phyloP scores from a whole-genome alignment of 2,113 vertebrate genomes.

The Pygoscelis adeliae region DNA sequence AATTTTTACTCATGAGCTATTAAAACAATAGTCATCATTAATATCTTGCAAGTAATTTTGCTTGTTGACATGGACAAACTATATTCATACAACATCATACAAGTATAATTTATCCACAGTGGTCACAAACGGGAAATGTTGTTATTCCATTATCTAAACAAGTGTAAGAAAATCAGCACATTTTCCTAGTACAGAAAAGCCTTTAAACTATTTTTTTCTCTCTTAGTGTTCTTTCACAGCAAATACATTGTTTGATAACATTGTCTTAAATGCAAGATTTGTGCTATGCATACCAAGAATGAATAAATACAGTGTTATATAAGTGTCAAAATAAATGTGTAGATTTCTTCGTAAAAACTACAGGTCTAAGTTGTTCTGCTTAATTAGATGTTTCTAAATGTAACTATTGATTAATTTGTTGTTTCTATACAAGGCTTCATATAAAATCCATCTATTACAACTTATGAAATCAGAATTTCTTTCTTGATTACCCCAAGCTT shows the following conservation, averaged over 20 bases:
- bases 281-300: not conserved
- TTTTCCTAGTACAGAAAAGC: not conserved
- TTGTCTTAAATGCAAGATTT: not conserved
- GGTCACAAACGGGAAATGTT: not conserved
- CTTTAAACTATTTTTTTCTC: not conserved
- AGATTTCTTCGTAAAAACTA: not conserved
- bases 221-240: not conserved
- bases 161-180: not conserved
- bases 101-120: not conserved
- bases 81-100: not conserved
- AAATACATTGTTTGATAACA: not conserved
- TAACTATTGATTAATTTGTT: not conserved
- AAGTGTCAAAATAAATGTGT: not conserved
- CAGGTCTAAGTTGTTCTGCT: not conserved
- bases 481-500: not conserved
- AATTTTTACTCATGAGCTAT: not conserved
- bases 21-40: not conserved
- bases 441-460: not conserved
- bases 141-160: not conserved
- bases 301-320: not conserved
- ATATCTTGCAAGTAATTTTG: not conserved
- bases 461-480: not conserved
- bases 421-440: not conserved
- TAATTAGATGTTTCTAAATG: not conserved
- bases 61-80: not conserved